Evolutionary conservation across 2,113 vertebrate genomes (phyloP).

Genomic region (Oceanodroma tethys): DNA sequence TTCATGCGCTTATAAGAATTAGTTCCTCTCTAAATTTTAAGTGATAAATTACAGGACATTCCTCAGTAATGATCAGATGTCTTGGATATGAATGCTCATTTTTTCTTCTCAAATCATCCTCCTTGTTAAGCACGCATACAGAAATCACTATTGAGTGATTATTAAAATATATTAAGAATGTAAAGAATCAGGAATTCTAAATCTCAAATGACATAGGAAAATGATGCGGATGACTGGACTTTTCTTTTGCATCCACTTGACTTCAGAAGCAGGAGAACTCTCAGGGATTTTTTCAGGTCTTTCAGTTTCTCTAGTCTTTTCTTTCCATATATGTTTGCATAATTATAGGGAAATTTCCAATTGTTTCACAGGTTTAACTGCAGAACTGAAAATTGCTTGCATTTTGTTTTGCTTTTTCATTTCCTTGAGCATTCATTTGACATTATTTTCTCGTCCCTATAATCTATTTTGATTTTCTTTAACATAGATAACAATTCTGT

Average conservation of each 20-base stretch:
- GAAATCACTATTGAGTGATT: not conserved
- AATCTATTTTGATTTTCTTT: not conserved
- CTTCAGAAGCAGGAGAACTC: not conserved
- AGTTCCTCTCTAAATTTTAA: not conserved
- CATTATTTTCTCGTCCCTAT: not conserved
- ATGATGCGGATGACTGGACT: not conserved
- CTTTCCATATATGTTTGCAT: not conserved
- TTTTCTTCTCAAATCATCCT: not conserved
- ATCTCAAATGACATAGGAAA: not conserved
- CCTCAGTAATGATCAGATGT: not conserved
- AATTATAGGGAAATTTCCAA: not conserved
- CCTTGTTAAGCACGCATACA: not conserved
- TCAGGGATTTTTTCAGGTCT: not conserved
- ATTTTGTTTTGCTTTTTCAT: not conserved
- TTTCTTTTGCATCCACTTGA: not conserved
- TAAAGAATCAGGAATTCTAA: not conserved
- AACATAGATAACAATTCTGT: not conserved
- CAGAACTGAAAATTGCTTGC: not conserved
- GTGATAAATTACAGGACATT: not conserved
- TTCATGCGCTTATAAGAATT: not conserved
- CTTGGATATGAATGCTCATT: not conserved
- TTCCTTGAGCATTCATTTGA: not conserved
- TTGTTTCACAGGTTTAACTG: not conserved
- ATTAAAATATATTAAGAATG: not conserved
- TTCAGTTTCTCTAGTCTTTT: not conserved